Conservation (phyloP, 2,888 invertebrate species). For the Patella caerulea region DNA sequence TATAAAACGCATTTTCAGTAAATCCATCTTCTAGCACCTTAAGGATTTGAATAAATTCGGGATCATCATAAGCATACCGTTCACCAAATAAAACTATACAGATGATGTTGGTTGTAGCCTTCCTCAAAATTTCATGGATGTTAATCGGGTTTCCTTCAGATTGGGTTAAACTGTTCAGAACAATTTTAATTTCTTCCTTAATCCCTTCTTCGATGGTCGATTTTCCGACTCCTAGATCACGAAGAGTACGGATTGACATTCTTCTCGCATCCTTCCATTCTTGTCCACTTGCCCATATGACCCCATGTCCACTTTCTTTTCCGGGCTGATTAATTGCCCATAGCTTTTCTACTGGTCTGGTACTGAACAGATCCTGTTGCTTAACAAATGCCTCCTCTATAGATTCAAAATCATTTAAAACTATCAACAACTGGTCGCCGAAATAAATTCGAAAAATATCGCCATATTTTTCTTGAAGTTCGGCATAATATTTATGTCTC, state of each 20-base stretch:
- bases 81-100: slow-evolving; percentile 57
- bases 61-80: slow-evolving; percentile 54
- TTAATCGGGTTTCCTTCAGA: slow-evolving; percentile 38
- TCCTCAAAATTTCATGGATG: slow-evolving; percentile 44
- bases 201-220: slow-evolving; percentile 50
- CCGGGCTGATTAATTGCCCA: no score
- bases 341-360: no score
- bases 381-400: no score
- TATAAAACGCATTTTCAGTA: slow-evolving; percentile 45
- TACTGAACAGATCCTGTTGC: no score
- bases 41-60: slow-evolving; percentile 45
- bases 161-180: no score
- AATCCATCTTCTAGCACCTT: slow-evolving; percentile 47
- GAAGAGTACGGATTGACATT: slow-evolving; percentile 47
- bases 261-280: slow-evolving; percentile 49
- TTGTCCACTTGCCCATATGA: slow-evolving; percentile 49
- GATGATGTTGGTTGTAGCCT: slow-evolving; percentile 56
- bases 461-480: no score
- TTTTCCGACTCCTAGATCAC: slow-evolving; percentile 57
- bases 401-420: no score
- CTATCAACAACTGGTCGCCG: no score
- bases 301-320: no score
- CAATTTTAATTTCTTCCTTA: slow-evolving; percentile 43
- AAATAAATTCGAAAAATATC: no score
- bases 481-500: no score